A percentile compares a stretch with the other conserved stretches of the same genome.
phyloP scores from a whole-genome alignment of 2,888 invertebrate species.

The Sussaba pulchella region DNA sequence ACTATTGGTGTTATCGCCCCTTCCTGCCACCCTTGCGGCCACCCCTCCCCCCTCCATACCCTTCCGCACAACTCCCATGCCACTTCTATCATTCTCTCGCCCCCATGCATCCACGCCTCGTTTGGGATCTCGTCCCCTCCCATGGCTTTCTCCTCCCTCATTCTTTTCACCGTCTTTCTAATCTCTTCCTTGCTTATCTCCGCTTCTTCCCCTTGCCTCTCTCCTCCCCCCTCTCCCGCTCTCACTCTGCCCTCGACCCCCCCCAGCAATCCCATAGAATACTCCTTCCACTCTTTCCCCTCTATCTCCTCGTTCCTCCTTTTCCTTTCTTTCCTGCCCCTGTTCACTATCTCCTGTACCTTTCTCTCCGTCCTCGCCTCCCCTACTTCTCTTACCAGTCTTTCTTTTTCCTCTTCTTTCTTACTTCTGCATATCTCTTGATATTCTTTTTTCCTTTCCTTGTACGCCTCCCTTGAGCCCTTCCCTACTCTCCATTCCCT shows the following conservation, averaged over 20 bases:
- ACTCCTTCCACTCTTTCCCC: conserved; percentile 19
- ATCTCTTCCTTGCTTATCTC: conserved; percentile 14
- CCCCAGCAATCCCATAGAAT: conserved; percentile 39
- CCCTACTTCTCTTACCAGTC: too few relatives aligned
- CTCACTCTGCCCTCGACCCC: neutral
- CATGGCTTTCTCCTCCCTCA: conserved; percentile 6
- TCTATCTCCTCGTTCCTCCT: neutral
- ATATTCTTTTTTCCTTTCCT: neutral
- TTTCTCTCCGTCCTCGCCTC: too few relatives aligned
- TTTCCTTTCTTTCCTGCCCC: conserved; percentile 1
- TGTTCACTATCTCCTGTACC: neutral
- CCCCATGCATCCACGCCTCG: conserved; percentile 20
- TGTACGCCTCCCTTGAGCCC: neutral
- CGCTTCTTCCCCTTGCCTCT: conserved; percentile 2
- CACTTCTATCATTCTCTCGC: neutral
- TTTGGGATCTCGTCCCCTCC: conserved; percentile 5
- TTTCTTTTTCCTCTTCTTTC: too few relatives aligned
- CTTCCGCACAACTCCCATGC: neutral
- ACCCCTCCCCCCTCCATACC: conserved; percentile 39
- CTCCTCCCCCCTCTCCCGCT: neutral
- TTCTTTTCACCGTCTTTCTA: neutral
- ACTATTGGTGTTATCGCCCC: conserved; percentile 41
- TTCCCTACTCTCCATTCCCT: too few relatives aligned
- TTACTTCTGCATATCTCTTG: neutral
- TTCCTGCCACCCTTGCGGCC: conserved; percentile 35